These are phyloP conservation scores for Pristionchus japonicus DNA, from an alignment of 2,888 invertebrate species.

Conservation along the genomic window DNA sequence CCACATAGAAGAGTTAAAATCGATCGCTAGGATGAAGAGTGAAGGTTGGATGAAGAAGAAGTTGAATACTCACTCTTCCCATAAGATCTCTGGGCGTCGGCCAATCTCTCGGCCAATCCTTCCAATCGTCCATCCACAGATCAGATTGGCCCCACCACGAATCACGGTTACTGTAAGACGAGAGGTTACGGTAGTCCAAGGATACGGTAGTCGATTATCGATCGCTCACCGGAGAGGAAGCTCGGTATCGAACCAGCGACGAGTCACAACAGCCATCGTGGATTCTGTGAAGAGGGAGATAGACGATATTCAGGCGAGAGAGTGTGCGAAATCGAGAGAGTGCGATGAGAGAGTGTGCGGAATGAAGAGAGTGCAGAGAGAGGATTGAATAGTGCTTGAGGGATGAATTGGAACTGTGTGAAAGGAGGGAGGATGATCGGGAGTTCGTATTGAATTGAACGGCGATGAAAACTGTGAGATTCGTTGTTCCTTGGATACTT, in stretches of 20 bases:
- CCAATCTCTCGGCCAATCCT: constrained; percentile 73
- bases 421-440: no score
- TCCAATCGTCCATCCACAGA: constrained; percentile 62
- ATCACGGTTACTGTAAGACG: constrained; percentile 51
- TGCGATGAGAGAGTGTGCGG: background rate
- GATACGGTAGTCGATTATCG: background rate
- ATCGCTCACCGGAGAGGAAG: constrained; percentile 30
- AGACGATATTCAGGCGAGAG: constrained; percentile 27
- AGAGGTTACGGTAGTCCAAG: background rate
- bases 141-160: constrained; percentile 58
- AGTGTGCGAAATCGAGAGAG: constrained; percentile 43
- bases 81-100: constrained; percentile 69
- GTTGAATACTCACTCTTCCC: constrained; percentile 61
- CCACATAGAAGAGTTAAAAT: no score
- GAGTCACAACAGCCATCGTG: constrained; percentile 44
- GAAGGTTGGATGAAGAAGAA: background rate
- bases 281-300: constrained; percentile 25
- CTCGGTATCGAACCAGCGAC: constrained; percentile 42
- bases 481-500: background rate
- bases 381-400: constrained; percentile 36
- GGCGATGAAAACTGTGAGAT: background rate
- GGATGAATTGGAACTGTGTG: constrained; percentile 2
- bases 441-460: background rate
- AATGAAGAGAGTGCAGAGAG: constrained; percentile 21
- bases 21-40: background rate